Percentiles rank a stretch among this genome's conserved stretches.
These are phyloP conservation scores for Steinernema feltiae DNA, from an alignment of 1,140 invertebrate species.

Conservation along the genomic window DNA sequence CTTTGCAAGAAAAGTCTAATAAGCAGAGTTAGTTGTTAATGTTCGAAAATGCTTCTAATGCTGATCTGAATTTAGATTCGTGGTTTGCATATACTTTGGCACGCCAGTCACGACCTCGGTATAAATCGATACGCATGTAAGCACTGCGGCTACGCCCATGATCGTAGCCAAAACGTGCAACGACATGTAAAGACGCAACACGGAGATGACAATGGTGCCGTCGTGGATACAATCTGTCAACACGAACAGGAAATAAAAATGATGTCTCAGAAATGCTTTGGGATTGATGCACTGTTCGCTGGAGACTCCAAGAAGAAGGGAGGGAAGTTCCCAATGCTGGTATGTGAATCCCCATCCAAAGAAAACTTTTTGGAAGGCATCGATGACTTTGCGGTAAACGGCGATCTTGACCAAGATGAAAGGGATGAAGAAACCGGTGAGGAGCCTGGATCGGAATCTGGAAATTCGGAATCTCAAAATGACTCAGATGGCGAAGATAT, in stretches of 20 bases:
- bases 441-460: neutral
- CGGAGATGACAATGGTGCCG: constrained; percentile 39
- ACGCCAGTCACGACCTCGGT: constrained; percentile 51
- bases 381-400: neutral
- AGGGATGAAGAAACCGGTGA: constrained; percentile 10
- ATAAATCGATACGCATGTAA: constrained; percentile 52
- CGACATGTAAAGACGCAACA: constrained; percentile 51
- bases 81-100: constrained; percentile 56
- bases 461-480: neutral
- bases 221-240: constrained; percentile 21
- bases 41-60: neutral
- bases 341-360: neutral
- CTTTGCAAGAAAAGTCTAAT: constrained; percentile 50
- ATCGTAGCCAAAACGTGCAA: constrained; percentile 48
- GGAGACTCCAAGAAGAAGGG: constrained; percentile 36
- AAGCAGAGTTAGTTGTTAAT: constrained; percentile 38
- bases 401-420: constrained; percentile 2
- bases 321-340: constrained; percentile 22
- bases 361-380: neutral
- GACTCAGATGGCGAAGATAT: neutral
- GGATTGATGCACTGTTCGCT: constrained; percentile 45
- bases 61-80: constrained; percentile 40
- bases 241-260: constrained; percentile 50
- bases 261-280: constrained; percentile 54
- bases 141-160: constrained; percentile 50